These are phyloP conservation scores for Chrysogorgia sp. DNA, from an alignment of 92 coral and sea anemone genomes.

Conservation along the genomic window DNA sequence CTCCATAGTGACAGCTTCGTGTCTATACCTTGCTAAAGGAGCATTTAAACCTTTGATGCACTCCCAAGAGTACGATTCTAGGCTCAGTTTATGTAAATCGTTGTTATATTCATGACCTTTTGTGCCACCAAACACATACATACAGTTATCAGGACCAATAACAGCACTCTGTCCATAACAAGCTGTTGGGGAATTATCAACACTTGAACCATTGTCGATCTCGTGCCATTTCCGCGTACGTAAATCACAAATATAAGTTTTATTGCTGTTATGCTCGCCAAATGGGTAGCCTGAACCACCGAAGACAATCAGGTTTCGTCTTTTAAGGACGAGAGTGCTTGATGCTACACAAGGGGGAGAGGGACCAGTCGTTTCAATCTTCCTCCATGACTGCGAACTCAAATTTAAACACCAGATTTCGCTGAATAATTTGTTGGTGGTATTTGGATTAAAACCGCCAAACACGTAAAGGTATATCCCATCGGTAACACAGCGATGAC, in stretches of 20 bases:
- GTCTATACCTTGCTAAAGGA: conserved; percentile 77
- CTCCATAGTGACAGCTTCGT: conserved; percentile 82
- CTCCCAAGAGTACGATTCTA: conserved; percentile 69
- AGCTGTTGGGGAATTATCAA: conserved; percentile 62
- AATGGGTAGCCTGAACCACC: conserved; percentile 99
- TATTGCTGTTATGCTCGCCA: conserved; percentile 83
- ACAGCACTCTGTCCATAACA: conserved; percentile 96
- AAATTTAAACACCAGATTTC: conserved; percentile 90
- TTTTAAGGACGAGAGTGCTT: conserved; percentile 70
- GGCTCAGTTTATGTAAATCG: conserved; percentile 66
- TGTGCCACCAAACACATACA: conserved; percentile 93
- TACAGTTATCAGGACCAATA: conserved; percentile 75
- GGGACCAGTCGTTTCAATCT: conserved; percentile 66
- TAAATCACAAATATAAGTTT: conserved; percentile 70
- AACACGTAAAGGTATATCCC: conserved; percentile 77
- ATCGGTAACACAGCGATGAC: conserved; percentile 93
- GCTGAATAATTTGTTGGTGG: conserved; percentile 62
- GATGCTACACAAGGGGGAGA: conserved; percentile 87
- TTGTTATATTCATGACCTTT: conserved; percentile 81
- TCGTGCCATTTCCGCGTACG: conserved; percentile 65
- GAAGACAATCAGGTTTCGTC: conserved; percentile 76
- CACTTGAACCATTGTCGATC: conserved; percentile 42
- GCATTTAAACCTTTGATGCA: conserved; percentile 49
- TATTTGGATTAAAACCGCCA: conserved; percentile 90
- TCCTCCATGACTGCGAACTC: conserved; percentile 65